Evolutionary conservation across 2,888 invertebrate species (phyloP).

Genomic region (Lymantria dispar): DNA sequence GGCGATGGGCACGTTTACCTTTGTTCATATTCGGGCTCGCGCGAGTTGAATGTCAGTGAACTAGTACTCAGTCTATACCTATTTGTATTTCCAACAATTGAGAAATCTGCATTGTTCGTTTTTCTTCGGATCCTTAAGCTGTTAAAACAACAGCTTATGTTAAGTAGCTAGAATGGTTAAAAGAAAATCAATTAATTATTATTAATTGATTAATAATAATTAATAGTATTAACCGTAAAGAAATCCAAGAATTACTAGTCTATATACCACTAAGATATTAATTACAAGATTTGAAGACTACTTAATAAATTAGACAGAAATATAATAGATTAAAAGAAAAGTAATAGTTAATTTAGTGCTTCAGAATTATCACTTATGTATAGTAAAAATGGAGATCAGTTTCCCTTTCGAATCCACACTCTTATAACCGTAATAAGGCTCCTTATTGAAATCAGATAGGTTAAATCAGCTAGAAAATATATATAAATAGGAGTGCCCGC

Average conservation of each 20-base stretch:
- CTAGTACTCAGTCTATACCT: conserved; percentile 5
- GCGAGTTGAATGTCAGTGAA: conserved; percentile 18
- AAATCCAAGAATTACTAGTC: no score
- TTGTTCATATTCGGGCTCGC: conserved; percentile 37
- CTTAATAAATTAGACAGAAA: no score
- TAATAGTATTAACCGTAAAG: no score
- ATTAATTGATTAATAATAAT: no score
- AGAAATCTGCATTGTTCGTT: background rate
- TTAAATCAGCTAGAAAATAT: conserved; percentile 76
- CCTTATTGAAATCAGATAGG: conserved; percentile 61
- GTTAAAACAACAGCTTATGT: background rate
- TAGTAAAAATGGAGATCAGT: conserved; percentile 47
- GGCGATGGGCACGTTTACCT: conserved; percentile 37
- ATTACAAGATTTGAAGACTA: no score
- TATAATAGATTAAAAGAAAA: no score
- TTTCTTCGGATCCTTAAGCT: background rate
- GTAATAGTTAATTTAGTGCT: no score
- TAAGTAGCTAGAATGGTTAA: background rate
- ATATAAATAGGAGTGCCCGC: conserved; percentile 57
- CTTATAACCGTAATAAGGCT: conserved; percentile 13
- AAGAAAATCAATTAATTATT: background rate
- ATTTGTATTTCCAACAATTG: conserved; percentile 3
- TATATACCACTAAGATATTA: no score
- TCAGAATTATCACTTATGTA: conserved; percentile 25
- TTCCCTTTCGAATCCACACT: conserved; percentile 15